Evolutionary conservation across 2,888 invertebrate species (phyloP).

Genomic region (Leptinotarsa peninsularis): DNA sequence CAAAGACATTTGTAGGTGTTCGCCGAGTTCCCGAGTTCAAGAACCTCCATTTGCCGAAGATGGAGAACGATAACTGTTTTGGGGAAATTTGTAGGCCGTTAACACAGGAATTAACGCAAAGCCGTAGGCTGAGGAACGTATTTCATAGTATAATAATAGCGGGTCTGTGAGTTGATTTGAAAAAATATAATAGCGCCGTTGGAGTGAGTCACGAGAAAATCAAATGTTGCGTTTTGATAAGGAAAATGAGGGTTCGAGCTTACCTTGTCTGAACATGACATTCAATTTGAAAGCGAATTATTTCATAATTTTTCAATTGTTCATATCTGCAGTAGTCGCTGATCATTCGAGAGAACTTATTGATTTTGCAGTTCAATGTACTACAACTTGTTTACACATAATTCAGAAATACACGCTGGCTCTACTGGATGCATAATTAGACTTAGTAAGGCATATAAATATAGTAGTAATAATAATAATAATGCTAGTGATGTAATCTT

Average conservation of each 20-base stretch:
- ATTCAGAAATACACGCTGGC: no score
- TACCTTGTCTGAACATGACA: no score
- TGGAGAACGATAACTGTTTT: slow-evolving; percentile 40
- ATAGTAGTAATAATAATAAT: no score
- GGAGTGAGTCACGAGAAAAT: not conserved
- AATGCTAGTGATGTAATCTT: no score
- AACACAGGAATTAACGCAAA: slow-evolving; percentile 17
- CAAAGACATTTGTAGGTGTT: slow-evolving; percentile 29
- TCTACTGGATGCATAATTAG: no score
- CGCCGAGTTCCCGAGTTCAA: slow-evolving; percentile 20
- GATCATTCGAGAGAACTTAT: no score
- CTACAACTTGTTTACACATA: no score
- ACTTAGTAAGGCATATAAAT: no score
- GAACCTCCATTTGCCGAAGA: slow-evolving; percentile 27
- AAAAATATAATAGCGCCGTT: not conserved
- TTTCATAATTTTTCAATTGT: no score
- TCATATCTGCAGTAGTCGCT: no score
- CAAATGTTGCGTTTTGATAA: not conserved
- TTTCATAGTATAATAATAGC: slow-evolving; percentile 12
- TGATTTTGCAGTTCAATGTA: no score
- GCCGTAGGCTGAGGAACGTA: not conserved
- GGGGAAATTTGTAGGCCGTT: slow-evolving; percentile 38
- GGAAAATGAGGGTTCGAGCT: not conserved
- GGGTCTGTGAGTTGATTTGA: not conserved
- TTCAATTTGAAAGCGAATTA: no score